These are phyloP conservation scores for Chaetogeoica ovagalla DNA, from an alignment of 2,888 invertebrate genomes.

Conservation along the genomic window DNA sequence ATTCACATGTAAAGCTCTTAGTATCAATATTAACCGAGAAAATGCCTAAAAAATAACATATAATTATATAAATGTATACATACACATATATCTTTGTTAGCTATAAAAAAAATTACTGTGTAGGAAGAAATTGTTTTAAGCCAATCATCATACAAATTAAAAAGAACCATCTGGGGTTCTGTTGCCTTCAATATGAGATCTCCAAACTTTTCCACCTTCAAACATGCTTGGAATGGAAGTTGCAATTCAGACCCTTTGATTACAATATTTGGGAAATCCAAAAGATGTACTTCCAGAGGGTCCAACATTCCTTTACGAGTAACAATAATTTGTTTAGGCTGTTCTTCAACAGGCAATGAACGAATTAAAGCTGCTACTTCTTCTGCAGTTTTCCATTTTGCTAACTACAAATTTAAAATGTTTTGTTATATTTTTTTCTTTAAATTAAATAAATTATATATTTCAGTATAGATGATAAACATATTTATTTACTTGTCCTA, in stretches of 20 bases:
- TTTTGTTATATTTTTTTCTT: not conserved
- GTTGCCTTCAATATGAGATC: constrained; percentile 98
- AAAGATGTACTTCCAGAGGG: constrained; percentile 89
- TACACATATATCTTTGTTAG: constrained; percentile 23
- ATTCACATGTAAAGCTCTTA: constrained; percentile 96
- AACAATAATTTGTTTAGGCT: constrained; percentile 99
- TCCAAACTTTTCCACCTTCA: constrained; percentile 99
- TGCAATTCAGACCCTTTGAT: constrained; percentile 99
- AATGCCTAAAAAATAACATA: constrained; percentile 70
- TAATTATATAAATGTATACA: not conserved
- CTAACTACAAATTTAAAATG: constrained; percentile 67
- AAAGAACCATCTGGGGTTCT: constrained; percentile 99
- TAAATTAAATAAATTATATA: not conserved
- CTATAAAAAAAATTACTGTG: constrained; percentile 66
- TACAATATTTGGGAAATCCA: constrained; percentile 99
- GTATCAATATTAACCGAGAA: constrained; percentile 92
- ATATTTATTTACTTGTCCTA: constrained; percentile 73
- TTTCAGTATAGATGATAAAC: constrained; percentile 4
- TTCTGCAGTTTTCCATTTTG: constrained; percentile 99
- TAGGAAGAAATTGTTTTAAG: constrained; percentile 98
- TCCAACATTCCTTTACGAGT: constrained; percentile 99
- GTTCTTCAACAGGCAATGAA: constrained; percentile 98
- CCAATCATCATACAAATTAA: constrained; percentile 99
- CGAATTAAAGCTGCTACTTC: constrained; percentile 99
- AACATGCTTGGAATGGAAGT: constrained; percentile 96